Evolutionary conservation across 1,140 invertebrate species (phyloP), one percentile per base, ranked within the genome.

Genomic region (Aphidius ervi): DNA sequence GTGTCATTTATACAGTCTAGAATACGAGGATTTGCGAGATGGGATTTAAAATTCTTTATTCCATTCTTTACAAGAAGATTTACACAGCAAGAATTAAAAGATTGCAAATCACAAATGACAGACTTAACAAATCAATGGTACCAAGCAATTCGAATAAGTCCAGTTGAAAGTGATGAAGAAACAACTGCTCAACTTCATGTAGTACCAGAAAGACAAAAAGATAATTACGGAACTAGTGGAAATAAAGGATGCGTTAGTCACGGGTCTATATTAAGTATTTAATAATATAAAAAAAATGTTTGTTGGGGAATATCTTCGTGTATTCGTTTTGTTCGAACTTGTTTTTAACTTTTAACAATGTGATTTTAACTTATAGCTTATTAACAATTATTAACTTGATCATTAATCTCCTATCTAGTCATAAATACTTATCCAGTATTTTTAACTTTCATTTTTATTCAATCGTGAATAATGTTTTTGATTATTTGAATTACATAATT

Each of bases 111-210:
- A 52, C 94, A 97, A 81, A 97, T 98, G 94, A 93, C 92, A 6
- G 92, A 94, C 79, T 80, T 98, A 50, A 96, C 94, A 2, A 95
- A 96, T 74, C 91, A 97, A 74, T 98, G 95, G 95, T 97, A 97
- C 80, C 92, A 97, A 74, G 94, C 93, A 0, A 93, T 95, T 61
- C 82, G 92, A 59, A 90, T 93, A 69, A 90, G 89, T 61, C 88
- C 89, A 2, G 76, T 87, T 46, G 88, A 92, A 68, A 85, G 84
- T 10, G 86, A 87, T 59, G 85, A 86, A 49, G 86, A 87, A 64
- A 61, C 72, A 9, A 75, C 72, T 23, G 70, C 73, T 40, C 74
- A 78, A 58, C 61, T 76, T 16, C 70, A 70, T 57, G 66, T 70
- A 40, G 68, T 68, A 6, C 57, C 63, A 31, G 52, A 2, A 68